Conservation (phyloP, 1,140 invertebrate genomes). For the Cherax quadricarinatus region DNA sequence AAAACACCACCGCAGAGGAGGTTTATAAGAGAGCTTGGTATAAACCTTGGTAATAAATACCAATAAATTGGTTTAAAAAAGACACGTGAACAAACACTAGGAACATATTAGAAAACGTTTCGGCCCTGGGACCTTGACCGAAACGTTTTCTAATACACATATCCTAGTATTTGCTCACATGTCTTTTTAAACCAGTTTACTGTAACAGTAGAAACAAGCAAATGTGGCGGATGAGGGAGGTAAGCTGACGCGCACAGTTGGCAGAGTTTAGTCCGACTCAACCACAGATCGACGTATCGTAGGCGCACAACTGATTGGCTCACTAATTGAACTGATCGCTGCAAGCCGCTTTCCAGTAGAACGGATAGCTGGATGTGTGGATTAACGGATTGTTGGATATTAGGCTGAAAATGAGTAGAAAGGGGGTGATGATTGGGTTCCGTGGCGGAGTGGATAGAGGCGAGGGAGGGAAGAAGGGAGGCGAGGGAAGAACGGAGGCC, state of each 20-base stretch:
- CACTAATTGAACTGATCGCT: conserved; percentile 56
- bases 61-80: no score
- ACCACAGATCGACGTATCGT: conserved; percentile 33
- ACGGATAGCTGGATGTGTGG: conserved; percentile 36
- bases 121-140: no score
- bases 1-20: no score
- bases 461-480: no score
- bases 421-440: conserved; percentile 21
- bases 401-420: conserved; percentile 43
- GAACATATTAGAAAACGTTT: no score
- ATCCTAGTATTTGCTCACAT: no score
- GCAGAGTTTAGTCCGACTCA: conserved; percentile 28
- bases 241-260: conserved; percentile 2
- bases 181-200: background rate
- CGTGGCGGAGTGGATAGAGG: background rate
- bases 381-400: conserved; percentile 37
- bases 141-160: no score
- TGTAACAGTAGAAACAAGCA: background rate
- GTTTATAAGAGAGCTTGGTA: background rate
- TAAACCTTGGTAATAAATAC: no score
- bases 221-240: background rate
- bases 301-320: conserved; percentile 56
- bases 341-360: conserved; percentile 34
- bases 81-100: no score
- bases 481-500: no score